Evolutionary conservation across 2,888 invertebrate species (phyloP).

Genomic region (Vesta saturnalis): DNA sequence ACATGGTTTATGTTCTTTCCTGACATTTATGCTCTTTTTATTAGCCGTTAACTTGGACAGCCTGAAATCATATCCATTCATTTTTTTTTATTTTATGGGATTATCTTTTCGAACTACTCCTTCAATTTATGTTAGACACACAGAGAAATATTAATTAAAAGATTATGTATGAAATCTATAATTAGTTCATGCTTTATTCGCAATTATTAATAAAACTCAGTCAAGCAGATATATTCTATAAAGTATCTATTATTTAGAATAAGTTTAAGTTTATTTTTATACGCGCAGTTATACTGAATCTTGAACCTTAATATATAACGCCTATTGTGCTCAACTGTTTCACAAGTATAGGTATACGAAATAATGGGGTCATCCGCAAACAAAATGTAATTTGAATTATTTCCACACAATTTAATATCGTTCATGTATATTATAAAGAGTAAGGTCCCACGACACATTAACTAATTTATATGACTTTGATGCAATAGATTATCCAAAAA

Average conservation of each 20-base stretch:
- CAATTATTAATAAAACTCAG: too few relatives aligned
- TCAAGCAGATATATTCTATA: too few relatives aligned
- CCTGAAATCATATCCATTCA: constrained; percentile 42
- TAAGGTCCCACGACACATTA: not conserved
- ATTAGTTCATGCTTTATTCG: too few relatives aligned
- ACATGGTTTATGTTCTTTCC: constrained; percentile 56
- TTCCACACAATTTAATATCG: constrained; percentile 7
- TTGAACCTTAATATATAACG: not conserved
- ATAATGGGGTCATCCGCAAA: constrained; percentile 1
- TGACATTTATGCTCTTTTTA: constrained; percentile 61
- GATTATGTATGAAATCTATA: too few relatives aligned
- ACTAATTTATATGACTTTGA: not conserved
- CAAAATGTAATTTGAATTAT: constrained; percentile 8
- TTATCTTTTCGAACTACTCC: constrained; percentile 29
- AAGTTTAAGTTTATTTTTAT: not conserved
- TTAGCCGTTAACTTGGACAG: constrained; percentile 59
- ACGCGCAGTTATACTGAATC: not conserved
- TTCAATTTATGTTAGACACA: constrained; percentile 13
- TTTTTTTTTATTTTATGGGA: constrained; percentile 39
- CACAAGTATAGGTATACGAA: not conserved
- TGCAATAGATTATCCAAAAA: not conserved
- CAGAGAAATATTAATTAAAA: not conserved
- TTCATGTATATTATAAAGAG: constrained; percentile 2
- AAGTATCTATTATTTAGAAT: too few relatives aligned
- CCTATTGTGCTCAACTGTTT: not conserved